Evolutionary conservation across 1,140 invertebrate species (phyloP).

Genomic region (Saccostrea glomerata): DNA sequence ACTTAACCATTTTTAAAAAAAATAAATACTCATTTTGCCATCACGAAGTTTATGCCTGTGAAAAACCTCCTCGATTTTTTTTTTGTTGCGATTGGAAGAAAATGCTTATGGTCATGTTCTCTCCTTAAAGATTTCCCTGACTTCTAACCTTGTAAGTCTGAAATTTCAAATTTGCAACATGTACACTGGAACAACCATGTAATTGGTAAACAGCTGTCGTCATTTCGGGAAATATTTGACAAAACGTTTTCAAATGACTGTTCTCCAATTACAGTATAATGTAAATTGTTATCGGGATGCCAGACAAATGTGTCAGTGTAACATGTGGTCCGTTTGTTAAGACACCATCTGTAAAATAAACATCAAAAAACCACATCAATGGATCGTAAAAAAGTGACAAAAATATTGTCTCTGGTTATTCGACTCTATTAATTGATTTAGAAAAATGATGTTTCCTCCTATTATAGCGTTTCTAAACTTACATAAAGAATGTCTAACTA

Average conservation of each 20-base stretch:
- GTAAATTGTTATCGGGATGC: neutral
- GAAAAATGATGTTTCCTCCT: neutral
- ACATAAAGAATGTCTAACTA: neutral
- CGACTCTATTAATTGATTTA: neutral
- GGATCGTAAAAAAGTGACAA: neutral
- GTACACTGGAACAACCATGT: too few species aligned
- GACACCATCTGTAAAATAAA: neutral
- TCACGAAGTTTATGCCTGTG: too few species aligned
- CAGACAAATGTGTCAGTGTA: neutral
- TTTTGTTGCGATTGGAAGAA: too few species aligned
- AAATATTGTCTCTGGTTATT: neutral
- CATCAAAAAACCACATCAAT: neutral
- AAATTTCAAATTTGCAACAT: too few species aligned
- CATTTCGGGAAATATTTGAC: too few species aligned
- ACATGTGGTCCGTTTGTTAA: neutral
- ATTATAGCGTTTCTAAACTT: neutral
- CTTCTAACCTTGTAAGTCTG: too few species aligned
- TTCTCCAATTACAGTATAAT: neutral
- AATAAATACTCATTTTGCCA: too few species aligned
- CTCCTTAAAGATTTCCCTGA: too few species aligned
- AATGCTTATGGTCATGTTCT: too few species aligned
- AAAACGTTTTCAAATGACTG: neutral
- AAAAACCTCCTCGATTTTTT: too few species aligned
- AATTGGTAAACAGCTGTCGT: too few species aligned
- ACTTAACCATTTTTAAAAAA: too few species aligned